Evolutionary conservation across 2,888 invertebrate genomes (phyloP).

Genomic region (Synergus umbraculus): DNA sequence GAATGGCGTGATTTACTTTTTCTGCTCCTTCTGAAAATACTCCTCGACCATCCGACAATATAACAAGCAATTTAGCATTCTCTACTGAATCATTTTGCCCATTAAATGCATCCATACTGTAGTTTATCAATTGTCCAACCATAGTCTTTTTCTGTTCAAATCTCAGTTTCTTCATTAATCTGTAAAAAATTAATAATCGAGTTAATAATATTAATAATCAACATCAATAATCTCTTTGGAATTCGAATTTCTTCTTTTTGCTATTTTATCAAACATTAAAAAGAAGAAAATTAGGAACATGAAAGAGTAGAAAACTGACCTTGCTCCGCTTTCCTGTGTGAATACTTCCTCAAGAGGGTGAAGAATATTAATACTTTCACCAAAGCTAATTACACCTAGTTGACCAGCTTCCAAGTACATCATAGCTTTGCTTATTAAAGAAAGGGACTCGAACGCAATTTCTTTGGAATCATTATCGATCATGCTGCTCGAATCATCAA

Average conservation of each 20-base stretch:
- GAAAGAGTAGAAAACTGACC: conserved; percentile 63
- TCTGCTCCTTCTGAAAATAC: conserved; percentile 93
- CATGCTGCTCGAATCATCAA: conserved; percentile 97
- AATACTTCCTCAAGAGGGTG: conserved; percentile 93
- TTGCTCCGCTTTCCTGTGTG: conserved; percentile 90
- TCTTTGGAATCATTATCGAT: conserved; percentile 93
- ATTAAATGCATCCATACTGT: conserved; percentile 85
- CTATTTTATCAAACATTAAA: neutral
- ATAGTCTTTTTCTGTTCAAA: conserved; percentile 95
- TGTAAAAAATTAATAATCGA: conserved; percentile 57
- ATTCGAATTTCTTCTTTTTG: no score
- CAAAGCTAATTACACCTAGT: conserved; percentile 94
- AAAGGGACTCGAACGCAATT: conserved; percentile 95
- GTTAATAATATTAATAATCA: conserved; percentile 37
- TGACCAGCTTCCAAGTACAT: conserved; percentile 96
- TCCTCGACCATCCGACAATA: conserved; percentile 97
- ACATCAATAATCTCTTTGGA: no score
- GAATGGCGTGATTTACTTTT: conserved; percentile 87
- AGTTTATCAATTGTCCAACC: conserved; percentile 89
- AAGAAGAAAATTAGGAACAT: neutral
- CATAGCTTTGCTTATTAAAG: conserved; percentile 92
- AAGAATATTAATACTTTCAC: conserved; percentile 90
- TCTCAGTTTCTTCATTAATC: conserved; percentile 87
- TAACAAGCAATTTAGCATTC: conserved; percentile 90
- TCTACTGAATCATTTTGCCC: conserved; percentile 79